phyloP scores from a whole-genome alignment of 2,888 invertebrate genomes.

The Synanthedon andrenaeformis region DNA sequence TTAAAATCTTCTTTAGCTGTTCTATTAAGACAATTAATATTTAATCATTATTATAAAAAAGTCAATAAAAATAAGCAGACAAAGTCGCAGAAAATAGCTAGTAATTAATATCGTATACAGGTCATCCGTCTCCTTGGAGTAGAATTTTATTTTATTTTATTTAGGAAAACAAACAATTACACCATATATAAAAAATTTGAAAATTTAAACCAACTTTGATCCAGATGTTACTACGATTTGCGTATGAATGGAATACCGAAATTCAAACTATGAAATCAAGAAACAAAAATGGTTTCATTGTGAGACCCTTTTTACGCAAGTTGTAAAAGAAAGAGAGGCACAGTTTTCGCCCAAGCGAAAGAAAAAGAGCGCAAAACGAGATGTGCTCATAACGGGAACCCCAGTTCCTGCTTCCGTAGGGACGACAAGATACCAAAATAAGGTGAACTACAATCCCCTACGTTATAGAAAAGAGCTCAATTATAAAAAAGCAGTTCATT shows the following conservation, averaged over 20 bases:
- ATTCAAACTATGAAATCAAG: conserved; percentile 23
- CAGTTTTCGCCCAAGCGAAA: not conserved
- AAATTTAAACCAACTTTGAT: not conserved
- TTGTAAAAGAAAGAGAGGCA: conserved; percentile 22
- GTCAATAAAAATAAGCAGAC: too few relatives aligned
- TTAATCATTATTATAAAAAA: too few relatives aligned
- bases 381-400: conserved; percentile 38
- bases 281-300: conserved; percentile 19
- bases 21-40: too few relatives aligned
- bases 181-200: too few relatives aligned
- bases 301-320: conserved; percentile 20
- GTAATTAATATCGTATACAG: too few relatives aligned
- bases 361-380: not conserved
- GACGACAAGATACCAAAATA: conserved; percentile 23
- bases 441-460: conserved; percentile 31
- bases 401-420: conserved; percentile 48
- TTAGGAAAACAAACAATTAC: too few relatives aligned
- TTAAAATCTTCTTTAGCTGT: too few relatives aligned
- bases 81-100: too few relatives aligned
- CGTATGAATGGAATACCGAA: conserved; percentile 9
- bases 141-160: too few relatives aligned
- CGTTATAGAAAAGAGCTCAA: conserved; percentile 6
- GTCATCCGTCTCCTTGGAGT: too few relatives aligned
- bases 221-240: conserved; percentile 25
- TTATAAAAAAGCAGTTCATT: conserved; percentile 17